phyloP scores from a whole-genome alignment of 1,140 invertebrate genomes.

The Acromyrmex heyeri region DNA sequence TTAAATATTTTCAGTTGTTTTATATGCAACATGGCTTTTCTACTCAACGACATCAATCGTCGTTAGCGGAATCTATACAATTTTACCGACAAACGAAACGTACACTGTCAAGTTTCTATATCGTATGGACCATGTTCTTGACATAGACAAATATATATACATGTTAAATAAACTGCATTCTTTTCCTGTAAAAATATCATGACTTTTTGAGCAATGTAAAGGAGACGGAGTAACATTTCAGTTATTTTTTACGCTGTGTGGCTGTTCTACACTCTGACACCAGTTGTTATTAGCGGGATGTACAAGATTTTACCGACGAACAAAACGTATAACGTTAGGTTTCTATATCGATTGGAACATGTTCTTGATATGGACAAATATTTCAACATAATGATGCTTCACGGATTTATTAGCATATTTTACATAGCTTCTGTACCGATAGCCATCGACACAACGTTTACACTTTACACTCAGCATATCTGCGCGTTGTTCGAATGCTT shows the following conservation, averaged over 20 bases:
- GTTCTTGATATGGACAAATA: constrained; percentile 24
- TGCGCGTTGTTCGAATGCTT: constrained; percentile 69
- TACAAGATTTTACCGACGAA: constrained; percentile 9
- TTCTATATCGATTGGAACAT: constrained; percentile 19
- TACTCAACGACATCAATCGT: not conserved
- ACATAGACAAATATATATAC: constrained; percentile 20
- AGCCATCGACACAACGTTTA: constrained; percentile 66
- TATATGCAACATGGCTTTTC: not conserved
- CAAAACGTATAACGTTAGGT: not conserved
- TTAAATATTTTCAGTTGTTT: constrained; percentile 9
- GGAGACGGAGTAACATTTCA: not conserved
- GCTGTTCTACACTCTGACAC: not conserved
- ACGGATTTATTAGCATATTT: not conserved
- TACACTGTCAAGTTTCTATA: not conserved
- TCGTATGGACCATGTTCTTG: constrained; percentile 29
- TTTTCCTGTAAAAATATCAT: no score
- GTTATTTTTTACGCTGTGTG: not conserved
- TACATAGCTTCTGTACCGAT: not conserved
- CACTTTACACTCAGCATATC: constrained; percentile 65
- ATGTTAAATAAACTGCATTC: no score
- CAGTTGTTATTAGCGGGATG: not conserved
- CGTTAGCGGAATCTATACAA: not conserved
- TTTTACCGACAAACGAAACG: constrained; percentile 12
- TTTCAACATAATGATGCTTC: constrained; percentile 25
- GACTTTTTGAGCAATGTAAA: not conserved